Base-by-base conservation (phyloP, 2,797 vertebrate genomes). In the Monodelphis domestica region DNA sequence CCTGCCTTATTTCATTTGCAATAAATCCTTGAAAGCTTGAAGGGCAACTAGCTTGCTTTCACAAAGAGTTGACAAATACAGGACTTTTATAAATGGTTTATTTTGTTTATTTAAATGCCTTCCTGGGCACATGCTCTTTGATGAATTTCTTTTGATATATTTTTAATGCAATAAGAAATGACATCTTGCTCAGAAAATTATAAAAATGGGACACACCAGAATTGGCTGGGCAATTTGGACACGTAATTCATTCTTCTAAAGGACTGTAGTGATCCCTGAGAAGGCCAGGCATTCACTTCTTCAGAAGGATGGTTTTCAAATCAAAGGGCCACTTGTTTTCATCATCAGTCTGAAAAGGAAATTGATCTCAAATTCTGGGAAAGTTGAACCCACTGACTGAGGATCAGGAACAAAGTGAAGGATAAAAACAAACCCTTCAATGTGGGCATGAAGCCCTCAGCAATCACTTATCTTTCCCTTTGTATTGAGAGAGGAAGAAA, bases 101-200 rank as follows among this genome's bases (percentile, higher is more conserved):
- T 50, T 84, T 50, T 84, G 38, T 84, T 84, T 84, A 84, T 84
- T 84, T 50, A 84, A 84, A 50, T 84, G 70, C 24, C 10, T 50
- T 70, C 84, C 38, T 84, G 70, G 70, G 38, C 70, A 21, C 70
- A 78, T 17, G 92, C 17, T 56, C 21, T 91, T 70, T 78, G 94
- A 89, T 56, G 6, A 94, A 29, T 89, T 9, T 88, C 89, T 91
- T 88, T 91, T 78, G 28, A 93, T 84, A 12, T 91, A 93, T 29
- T 89, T 95, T 96, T 87, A 92, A 84, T 91, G 28, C 50, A 90
- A 88, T 87, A 93, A 89, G 9, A 89, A 91, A 95, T 54, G 2
- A 1, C 5, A 57, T 91, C 54, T 90, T 54, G 84, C 56, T 50
- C 70, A 52, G 29, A 94, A 89, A 93, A 63, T 54, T 51, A 53